phyloP scores from a whole-genome alignment of 2,113 vertebrate genomes.

The Psilopsiagon aymara region DNA sequence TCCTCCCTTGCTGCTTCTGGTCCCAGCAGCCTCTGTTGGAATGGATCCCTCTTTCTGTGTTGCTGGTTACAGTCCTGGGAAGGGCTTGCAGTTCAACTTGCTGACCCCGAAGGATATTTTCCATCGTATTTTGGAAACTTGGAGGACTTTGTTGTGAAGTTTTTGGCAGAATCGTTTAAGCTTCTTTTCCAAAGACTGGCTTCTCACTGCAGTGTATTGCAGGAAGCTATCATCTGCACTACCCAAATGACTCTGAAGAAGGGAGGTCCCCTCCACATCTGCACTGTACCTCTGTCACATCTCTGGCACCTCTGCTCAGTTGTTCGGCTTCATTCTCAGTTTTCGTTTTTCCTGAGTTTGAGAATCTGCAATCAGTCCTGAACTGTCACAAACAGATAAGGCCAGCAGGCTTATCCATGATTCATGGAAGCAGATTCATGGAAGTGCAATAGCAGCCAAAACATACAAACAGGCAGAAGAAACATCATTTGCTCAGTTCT shows the following conservation, averaged over 20 bases:
- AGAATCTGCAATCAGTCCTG: neutral
- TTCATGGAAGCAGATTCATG: neutral
- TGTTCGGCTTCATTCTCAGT: neutral
- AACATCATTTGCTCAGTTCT: neutral
- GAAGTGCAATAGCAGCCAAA: neutral
- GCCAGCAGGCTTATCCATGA: neutral
- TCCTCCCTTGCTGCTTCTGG: neutral
- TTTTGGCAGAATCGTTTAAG: slow-evolving; percentile 50
- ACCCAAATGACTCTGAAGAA: neutral
- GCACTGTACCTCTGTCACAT: neutral
- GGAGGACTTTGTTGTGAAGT: slow-evolving; percentile 19
- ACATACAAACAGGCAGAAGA: neutral
- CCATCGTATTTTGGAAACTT: slow-evolving; percentile 46
- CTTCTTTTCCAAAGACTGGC: neutral
- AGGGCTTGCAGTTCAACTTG: slow-evolving; percentile 34
- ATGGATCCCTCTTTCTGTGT: neutral
- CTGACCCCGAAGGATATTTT: slow-evolving; percentile 38
- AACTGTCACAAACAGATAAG: neutral
- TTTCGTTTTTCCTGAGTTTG: neutral
- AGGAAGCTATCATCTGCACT: neutral
- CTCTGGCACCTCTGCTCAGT: neutral
- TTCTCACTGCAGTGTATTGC: neutral
- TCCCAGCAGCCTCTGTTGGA: slow-evolving; percentile 50
- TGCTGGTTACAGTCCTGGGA: slow-evolving; percentile 36
- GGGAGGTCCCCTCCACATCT: neutral